phyloP scores from a whole-genome alignment of 1,140 invertebrate species.

The Drosophila neocordata region DNA sequence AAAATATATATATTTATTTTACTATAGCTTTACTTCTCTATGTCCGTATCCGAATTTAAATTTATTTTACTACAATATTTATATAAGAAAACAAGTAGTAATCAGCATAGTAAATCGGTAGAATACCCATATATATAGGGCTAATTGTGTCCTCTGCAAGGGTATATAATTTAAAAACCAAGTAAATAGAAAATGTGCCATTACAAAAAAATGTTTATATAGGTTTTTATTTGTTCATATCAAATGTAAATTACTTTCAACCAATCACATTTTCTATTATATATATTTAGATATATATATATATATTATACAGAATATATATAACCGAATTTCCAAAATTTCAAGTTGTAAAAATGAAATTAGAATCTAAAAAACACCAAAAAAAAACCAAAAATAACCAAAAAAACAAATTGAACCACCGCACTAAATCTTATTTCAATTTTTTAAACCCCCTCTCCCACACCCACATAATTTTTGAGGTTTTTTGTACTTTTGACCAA shows the following conservation, averaged over 20 bases:
- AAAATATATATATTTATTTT: no score
- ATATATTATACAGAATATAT: neutral
- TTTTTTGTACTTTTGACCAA: constrained; percentile 16
- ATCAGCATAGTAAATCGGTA: no score
- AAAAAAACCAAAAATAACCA: constrained; percentile 41
- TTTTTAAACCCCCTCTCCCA: constrained; percentile 1
- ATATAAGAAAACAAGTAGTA: no score
- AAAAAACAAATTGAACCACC: constrained; percentile 52
- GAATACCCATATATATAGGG: no score
- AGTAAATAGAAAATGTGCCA: constrained; percentile 58
- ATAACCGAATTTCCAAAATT: constrained; percentile 12
- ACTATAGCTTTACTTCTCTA: no score
- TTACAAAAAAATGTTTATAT: constrained; percentile 39
- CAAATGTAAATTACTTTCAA: constrained; percentile 28
- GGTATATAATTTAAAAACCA: neutral
- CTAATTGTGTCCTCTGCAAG: neutral
- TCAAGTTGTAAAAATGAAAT: constrained; percentile 50
- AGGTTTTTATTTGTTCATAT: constrained; percentile 44
- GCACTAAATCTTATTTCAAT: constrained; percentile 69
- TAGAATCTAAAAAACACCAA: constrained; percentile 37
- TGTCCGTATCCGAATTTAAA: no score
- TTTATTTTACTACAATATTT: no score
- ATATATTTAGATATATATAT: constrained; percentile 55
- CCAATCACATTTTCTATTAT: constrained; percentile 64
- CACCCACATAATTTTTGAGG: neutral